Evolutionary conservation across 2,888 invertebrate species (phyloP).

Genomic region (Caenorhabditis sulstoni): DNA sequence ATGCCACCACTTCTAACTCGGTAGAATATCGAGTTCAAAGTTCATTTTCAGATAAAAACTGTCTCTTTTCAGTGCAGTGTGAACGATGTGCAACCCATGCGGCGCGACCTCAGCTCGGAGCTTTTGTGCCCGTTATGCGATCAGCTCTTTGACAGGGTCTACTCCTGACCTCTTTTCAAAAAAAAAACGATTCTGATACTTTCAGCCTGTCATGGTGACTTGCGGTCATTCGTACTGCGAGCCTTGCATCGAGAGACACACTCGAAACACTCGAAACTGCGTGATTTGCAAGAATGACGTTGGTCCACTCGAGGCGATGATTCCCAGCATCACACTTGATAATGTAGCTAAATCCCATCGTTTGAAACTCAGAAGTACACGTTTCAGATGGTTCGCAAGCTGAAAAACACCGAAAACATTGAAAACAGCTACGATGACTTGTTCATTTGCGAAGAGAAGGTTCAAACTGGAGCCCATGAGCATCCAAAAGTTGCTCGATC

Average conservation of each 20-base stretch:
- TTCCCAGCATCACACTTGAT: slow-evolving; percentile 58
- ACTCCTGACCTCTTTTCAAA: background rate
- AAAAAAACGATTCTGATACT: background rate
- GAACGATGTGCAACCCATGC: slow-evolving; percentile 18
- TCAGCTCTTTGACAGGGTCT: slow-evolving; percentile 45
- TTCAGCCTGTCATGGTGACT: slow-evolving; percentile 53
- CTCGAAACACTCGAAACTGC: slow-evolving; percentile 37
- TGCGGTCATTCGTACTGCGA: slow-evolving; percentile 59
- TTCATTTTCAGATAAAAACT: background rate
- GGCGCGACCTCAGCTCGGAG: slow-evolving; percentile 40
- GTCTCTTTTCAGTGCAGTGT: slow-evolving; percentile 48
- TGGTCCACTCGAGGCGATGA: slow-evolving; percentile 45
- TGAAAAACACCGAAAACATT: slow-evolving; percentile 34
- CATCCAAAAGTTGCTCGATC: slow-evolving; percentile 7
- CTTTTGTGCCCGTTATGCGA: slow-evolving; percentile 49
- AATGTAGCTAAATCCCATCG: too few species aligned
- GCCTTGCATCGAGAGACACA: slow-evolving; percentile 47
- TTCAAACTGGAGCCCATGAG: background rate
- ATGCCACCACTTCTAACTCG: slow-evolving; percentile 52
- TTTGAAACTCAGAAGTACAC: too few species aligned
- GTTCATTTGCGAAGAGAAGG: slow-evolving; percentile 51
- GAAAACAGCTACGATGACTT: slow-evolving; percentile 39
- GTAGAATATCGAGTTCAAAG: slow-evolving; percentile 7
- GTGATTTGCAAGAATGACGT: slow-evolving; percentile 52
- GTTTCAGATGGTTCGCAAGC: slow-evolving; percentile 53